phyloP scores from a whole-genome alignment of 2,113 vertebrate genomes.

The Rallus limicola region DNA sequence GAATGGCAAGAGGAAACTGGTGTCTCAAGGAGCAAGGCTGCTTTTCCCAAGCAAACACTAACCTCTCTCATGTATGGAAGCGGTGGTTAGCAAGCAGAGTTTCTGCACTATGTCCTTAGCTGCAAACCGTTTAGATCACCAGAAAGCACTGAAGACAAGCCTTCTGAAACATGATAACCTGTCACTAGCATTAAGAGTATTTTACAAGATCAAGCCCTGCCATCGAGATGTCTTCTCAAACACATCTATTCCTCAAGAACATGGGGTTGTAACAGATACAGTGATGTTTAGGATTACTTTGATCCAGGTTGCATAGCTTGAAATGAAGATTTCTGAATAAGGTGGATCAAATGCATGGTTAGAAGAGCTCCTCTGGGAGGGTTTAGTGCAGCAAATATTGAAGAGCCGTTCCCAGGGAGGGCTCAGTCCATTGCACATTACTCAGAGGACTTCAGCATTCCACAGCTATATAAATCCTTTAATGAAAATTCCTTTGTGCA shows the following conservation, averaged over 20 bases:
- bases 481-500: slow-evolving; percentile 60
- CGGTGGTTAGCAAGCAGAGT: neutral
- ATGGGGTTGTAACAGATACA: neutral
- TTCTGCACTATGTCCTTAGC: neutral
- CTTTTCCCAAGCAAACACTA: neutral
- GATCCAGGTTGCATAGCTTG: neutral
- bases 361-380: slow-evolving; percentile 36
- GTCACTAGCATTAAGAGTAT: neutral
- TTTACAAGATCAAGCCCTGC: neutral
- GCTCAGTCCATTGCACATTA: slow-evolving; percentile 49
- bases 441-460: slow-evolving; percentile 63
- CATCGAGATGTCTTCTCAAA: neutral
- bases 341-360: neutral
- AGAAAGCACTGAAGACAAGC: neutral
- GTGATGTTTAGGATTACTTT: neutral
- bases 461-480: slow-evolving; percentile 59
- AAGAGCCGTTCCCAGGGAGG: neutral
- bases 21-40: neutral
- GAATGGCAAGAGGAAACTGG: neutral
- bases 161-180: neutral
- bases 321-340: neutral
- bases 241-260: neutral
- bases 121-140: neutral
- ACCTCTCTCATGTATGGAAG: neutral
- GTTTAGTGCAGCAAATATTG: neutral